A percentile compares a stretch with the other conserved stretches of the same genome.
Evolutionary conservation across 2,113 vertebrate genomes (phyloP).

Genomic region (Sphaerodactylus townsendi): DNA sequence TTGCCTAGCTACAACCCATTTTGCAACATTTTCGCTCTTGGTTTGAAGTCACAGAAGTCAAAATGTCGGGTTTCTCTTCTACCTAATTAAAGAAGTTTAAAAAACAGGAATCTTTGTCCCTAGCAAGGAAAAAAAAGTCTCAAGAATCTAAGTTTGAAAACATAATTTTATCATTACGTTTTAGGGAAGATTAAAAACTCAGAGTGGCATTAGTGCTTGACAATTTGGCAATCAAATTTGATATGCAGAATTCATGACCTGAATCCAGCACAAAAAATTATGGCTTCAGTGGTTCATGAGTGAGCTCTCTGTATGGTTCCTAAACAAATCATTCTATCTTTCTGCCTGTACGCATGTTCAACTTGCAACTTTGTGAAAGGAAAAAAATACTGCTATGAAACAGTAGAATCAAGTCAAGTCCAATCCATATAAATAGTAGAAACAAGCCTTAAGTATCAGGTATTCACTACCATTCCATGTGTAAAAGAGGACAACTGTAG

Average conservation of each 20-base stretch:
- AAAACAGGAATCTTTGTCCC: neutral
- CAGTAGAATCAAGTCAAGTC: neutral
- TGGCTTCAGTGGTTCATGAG: conserved; percentile 48
- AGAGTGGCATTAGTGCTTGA: conserved; percentile 60
- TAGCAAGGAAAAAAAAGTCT: neutral
- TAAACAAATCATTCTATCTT: neutral
- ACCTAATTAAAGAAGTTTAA: neutral
- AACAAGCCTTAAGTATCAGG: neutral
- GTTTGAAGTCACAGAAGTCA: neutral
- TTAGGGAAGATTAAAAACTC: conserved; percentile 52
- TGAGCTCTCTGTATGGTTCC: conserved; percentile 35
- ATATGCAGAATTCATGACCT: conserved; percentile 62
- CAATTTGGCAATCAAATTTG: conserved; percentile 66
- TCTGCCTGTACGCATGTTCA: neutral
- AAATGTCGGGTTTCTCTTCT: neutral
- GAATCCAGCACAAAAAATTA: conserved; percentile 67
- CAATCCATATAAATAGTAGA: neutral
- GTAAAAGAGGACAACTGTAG: too few species aligned
- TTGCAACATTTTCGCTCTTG: neutral
- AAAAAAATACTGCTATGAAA: neutral
- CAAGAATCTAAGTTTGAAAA: conserved; percentile 43
- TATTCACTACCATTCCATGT: neutral
- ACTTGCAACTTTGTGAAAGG: neutral
- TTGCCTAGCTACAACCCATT: neutral
- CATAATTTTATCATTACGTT: conserved; percentile 56